Percentiles rank a stretch among this genome's conserved stretches.
These are phyloP conservation scores for Eulemur coronatus DNA, from an alignment of 2,797 vertebrate species.

Conservation along the genomic window DNA sequence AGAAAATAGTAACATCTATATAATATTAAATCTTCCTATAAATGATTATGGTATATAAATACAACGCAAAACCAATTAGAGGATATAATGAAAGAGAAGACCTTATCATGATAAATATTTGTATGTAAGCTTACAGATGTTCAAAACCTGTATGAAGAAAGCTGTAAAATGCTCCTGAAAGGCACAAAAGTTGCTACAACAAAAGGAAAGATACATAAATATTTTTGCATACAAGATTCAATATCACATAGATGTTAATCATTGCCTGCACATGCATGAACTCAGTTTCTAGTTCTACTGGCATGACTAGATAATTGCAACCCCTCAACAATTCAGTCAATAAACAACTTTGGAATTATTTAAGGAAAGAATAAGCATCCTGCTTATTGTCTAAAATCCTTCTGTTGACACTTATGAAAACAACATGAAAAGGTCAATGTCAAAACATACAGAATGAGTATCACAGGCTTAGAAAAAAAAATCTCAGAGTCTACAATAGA, in stretches of 20 bases:
- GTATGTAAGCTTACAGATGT: background rate
- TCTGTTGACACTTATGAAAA: background rate
- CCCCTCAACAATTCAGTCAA: background rate
- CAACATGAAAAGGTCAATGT: slow-evolving; percentile 31
- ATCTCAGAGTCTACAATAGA: background rate
- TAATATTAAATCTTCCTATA: background rate
- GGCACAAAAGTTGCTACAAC: background rate
- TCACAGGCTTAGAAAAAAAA: background rate
- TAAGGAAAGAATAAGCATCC: background rate
- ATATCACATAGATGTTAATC: background rate
- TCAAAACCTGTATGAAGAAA: background rate
- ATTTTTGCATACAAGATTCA: background rate
- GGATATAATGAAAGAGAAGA: background rate
- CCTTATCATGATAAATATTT: background rate
- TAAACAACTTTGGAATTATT: background rate
- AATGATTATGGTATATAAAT: background rate
- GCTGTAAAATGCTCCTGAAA: background rate
- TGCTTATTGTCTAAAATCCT: background rate
- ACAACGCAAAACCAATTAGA: background rate
- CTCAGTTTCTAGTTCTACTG: background rate
- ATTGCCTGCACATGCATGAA: background rate
- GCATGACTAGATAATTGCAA: background rate
- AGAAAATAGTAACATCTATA: background rate
- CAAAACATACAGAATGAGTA: slow-evolving; percentile 5
- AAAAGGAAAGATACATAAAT: background rate